These are phyloP conservation scores for Moxostoma hubbsi DNA, from an alignment of 2,797 vertebrate genomes.

Conservation along the genomic window DNA sequence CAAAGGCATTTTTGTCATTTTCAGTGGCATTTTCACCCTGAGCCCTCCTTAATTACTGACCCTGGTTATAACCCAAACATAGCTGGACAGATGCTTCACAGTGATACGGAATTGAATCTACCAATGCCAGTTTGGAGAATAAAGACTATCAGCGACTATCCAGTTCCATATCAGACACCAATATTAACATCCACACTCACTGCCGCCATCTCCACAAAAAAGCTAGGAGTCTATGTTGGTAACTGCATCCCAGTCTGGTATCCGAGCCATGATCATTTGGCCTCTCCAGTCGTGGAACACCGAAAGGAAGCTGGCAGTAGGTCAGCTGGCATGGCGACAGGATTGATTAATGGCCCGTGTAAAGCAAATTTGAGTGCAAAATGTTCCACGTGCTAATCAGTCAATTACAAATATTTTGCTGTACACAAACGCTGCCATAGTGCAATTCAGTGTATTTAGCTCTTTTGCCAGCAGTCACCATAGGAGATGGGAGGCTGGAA, in stretches of 20 bases:
- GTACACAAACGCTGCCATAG: constrained; percentile 67
- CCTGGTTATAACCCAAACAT: not conserved
- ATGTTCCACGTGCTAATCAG: constrained; percentile 80
- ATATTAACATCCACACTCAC: constrained; percentile 20
- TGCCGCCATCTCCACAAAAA: not conserved
- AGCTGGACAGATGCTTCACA: not conserved
- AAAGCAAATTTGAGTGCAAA: constrained; percentile 76
- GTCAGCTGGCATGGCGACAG: constrained; percentile 71
- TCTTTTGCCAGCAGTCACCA: constrained; percentile 15
- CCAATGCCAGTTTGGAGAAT: not conserved
- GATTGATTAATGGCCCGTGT: constrained; percentile 74
- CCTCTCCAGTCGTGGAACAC: constrained; percentile 55
- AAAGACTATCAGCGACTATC: not conserved
- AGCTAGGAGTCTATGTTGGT: constrained; percentile 4
- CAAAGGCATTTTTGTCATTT: too few species aligned
- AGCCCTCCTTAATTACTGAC: too few species aligned
- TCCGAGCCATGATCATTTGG: constrained; percentile 33
- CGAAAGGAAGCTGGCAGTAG: constrained; percentile 48
- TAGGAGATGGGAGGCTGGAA: constrained; percentile 19
- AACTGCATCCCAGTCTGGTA: constrained; percentile 19
- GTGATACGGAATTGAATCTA: not conserved
- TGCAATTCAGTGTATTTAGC: constrained; percentile 67
- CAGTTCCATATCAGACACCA: not conserved
- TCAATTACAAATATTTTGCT: constrained; percentile 76
- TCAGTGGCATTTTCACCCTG: too few species aligned